These are phyloP conservation scores for Ctenicera cuprea DNA, from an alignment of 2,888 invertebrate species.

Conservation along the genomic window DNA sequence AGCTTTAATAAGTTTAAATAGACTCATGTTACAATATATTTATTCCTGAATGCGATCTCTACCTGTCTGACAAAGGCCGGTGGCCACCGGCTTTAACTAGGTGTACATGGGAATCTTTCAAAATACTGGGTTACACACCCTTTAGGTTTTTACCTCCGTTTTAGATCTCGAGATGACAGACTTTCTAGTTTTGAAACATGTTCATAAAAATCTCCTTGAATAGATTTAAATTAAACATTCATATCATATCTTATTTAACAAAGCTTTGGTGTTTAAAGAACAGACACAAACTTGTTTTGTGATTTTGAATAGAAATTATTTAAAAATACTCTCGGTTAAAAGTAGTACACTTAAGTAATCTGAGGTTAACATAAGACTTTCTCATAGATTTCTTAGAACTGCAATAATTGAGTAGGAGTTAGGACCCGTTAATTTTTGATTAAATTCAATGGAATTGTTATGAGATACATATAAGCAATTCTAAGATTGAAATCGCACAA, in stretches of 20 bases:
- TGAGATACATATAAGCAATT: constrained; percentile 27
- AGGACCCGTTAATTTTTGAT: constrained; percentile 35
- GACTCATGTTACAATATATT: constrained; percentile 56
- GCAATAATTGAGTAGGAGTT: constrained; percentile 18
- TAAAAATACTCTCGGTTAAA: constrained; percentile 2
- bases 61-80: constrained; percentile 55
- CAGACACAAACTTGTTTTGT: neutral
- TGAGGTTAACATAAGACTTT: neutral
- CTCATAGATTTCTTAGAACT: neutral
- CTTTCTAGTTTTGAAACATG: constrained; percentile 50
- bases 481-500: constrained; percentile 18
- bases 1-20: constrained; percentile 52
- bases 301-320: constrained; percentile 7
- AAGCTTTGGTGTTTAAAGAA: neutral
- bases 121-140: constrained; percentile 56
- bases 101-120: constrained; percentile 54
- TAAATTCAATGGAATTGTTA: constrained; percentile 27
- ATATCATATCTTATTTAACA: constrained; percentile 28
- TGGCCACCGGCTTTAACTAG: constrained; percentile 52
- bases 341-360: too few relatives aligned
- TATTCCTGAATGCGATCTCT: constrained; percentile 57
- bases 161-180: constrained; percentile 53
- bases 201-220: constrained; percentile 49
- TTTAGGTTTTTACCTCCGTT: constrained; percentile 51
- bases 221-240: constrained; percentile 47